Conservation (phyloP, 2,888 invertebrate genomes). For the Nebria brevicollis region DNA sequence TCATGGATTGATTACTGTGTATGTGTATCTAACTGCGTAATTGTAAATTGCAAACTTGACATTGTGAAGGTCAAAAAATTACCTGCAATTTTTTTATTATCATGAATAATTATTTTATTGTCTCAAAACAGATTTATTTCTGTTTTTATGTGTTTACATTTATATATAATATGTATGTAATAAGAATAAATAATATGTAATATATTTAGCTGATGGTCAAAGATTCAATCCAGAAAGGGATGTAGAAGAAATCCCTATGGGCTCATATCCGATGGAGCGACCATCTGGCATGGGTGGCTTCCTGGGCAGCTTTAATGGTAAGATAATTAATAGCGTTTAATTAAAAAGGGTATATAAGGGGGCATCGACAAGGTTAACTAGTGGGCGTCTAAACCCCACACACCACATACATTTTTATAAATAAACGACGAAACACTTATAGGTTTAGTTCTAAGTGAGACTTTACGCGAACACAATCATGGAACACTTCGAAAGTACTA, state of each 20-base stretch:
- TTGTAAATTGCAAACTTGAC: not conserved
- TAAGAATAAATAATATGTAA: too few species aligned
- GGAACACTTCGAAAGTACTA: not conserved
- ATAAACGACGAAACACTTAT: not conserved
- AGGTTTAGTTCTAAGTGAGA: not conserved
- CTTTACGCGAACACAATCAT: not conserved
- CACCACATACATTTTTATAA: not conserved
- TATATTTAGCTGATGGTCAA: not conserved
- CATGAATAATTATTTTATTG: not conserved
- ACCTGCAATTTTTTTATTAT: not conserved
- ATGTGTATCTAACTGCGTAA: not conserved
- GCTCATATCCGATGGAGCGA: not conserved
- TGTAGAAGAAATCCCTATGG: constrained; percentile 11
- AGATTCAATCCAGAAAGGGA: not conserved
- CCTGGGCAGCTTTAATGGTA: constrained; percentile 23
- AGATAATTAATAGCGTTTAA: not conserved
- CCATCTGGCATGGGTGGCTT: constrained; percentile 19
- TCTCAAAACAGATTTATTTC: too few species aligned
- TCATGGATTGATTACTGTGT: not conserved
- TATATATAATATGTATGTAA: too few species aligned
- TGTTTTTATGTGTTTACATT: too few species aligned
- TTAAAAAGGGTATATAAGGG: not conserved
- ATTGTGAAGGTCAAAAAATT: not conserved
- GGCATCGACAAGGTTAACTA: not conserved
- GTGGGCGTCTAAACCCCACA: not conserved